Conservation (phyloP, 2,113 vertebrate genomes). For the Phocoena phocoena region DNA sequence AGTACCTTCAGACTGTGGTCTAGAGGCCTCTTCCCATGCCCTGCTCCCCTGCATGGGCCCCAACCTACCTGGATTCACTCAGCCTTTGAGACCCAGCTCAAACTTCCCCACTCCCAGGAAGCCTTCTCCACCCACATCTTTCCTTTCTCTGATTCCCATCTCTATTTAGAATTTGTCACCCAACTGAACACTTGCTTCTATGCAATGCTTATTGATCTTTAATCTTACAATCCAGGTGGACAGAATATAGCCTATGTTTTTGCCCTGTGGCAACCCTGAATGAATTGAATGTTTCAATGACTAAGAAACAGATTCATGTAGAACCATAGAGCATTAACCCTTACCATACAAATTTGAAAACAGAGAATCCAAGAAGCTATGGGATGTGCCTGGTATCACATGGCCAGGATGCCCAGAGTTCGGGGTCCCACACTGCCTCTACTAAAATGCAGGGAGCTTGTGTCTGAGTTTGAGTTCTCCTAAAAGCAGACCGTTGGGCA, state of each 20-base stretch:
- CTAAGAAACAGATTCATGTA: background rate
- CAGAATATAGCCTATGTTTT: background rate
- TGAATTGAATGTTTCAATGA: background rate
- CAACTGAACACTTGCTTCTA: background rate
- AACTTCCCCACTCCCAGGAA: background rate
- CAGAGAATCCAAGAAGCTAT: background rate
- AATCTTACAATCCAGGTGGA: background rate
- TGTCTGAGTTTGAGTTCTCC: background rate
- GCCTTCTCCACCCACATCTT: background rate
- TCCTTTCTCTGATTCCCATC: background rate
- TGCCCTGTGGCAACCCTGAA: background rate
- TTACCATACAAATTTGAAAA: background rate
- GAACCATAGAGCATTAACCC: background rate
- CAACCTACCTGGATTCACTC: background rate
- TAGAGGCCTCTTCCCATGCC: background rate
- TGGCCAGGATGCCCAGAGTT: background rate
- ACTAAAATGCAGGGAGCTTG: background rate
- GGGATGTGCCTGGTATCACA: rapidly evolving
- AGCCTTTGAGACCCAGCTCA: background rate
- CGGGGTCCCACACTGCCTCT: rapidly evolving
- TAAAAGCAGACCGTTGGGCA: background rate
- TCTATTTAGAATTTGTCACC: background rate
- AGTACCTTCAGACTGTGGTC: background rate
- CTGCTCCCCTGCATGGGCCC: background rate
- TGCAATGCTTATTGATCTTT: background rate